These are phyloP conservation scores for Chiloscyllium punctatum DNA, from an alignment of 2,797 vertebrate species.

Conservation along the genomic window DNA sequence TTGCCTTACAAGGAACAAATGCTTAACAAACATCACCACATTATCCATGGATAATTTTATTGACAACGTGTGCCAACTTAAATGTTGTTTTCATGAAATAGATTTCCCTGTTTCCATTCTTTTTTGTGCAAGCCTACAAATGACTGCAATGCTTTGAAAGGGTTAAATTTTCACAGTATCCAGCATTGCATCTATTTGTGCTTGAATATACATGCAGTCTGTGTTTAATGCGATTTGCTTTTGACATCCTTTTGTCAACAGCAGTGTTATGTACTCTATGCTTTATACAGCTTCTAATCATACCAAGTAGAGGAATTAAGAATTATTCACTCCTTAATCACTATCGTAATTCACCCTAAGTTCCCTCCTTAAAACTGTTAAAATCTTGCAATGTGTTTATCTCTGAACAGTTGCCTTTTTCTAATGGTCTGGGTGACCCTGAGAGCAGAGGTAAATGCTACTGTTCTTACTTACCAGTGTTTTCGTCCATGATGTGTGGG, in stretches of 20 bases:
- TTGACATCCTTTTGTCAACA: not conserved
- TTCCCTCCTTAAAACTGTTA: not conserved
- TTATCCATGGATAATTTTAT: not conserved
- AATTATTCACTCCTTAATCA: not conserved
- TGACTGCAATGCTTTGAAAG: not conserved
- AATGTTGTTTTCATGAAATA: not conserved
- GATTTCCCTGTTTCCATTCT: not conserved
- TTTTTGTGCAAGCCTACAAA: not conserved
- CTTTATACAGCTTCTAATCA: not conserved
- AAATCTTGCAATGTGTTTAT: not conserved
- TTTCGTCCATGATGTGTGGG: not conserved
- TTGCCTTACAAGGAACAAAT: not conserved
- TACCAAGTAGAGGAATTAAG: too few species aligned
- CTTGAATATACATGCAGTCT: not conserved
- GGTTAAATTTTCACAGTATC: not conserved
- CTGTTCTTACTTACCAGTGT: not conserved
- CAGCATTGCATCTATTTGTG: not conserved
- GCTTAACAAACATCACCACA: not conserved
- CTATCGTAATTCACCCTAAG: not conserved
- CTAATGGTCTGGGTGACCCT: not conserved
- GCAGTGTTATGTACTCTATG: not conserved
- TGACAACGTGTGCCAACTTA: not conserved
- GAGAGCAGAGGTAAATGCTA: not conserved
- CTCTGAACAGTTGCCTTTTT: not conserved
- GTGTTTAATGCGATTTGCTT: not conserved